Evolutionary conservation across 2,113 vertebrate species (phyloP), one percentile per base, ranked within the genome.

Genomic region (Microcebus griseorufus): DNA sequence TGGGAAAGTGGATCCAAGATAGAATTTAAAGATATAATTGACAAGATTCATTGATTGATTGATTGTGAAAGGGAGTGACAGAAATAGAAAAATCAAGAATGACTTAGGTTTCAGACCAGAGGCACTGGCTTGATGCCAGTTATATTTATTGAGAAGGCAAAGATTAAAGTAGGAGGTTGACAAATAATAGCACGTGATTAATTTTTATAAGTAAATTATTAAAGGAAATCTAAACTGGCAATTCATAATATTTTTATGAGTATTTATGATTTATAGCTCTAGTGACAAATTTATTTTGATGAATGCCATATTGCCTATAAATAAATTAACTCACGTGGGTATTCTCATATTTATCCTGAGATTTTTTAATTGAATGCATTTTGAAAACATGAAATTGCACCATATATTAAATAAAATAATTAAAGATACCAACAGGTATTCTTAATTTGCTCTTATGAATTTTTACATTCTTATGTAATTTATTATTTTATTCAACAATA

Each of bases 181-280:
- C 17, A 93, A 92, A 78, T 95, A 96, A 79, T 73, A 64, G 23
- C n/a, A 48, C 8, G 64, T 92, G 76, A 80, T 64, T 96, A 65
- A 76, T 78, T 96, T 90, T 92, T 94, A 64, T 55, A 53, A 55
- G 16, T 37, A 83, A 94, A 92, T 93, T 89, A 69, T 90, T 79
- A 65, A 96, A 95, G 70, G 39, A 87, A 85, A 70, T 42, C 64
- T 92, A 67, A 80, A 60, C 37, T 76, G 29, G 88, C 10, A 82
- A 39, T 82, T 89, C n/a, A 4, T 42, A 86, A 23, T 78, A 82
- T 45, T 72, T 82, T 93, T 78, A 84, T 69, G 51, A 53, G 13
- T 82, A 70, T 88, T 79, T 94, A 6, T 91, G 25, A 55, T 78
- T 72, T 53, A 17, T 85, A 88, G 29, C 62, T 55, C 13, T 60